Evolutionary conservation across 2,113 vertebrate species (phyloP).

Genomic region (Octodon degus): DNA sequence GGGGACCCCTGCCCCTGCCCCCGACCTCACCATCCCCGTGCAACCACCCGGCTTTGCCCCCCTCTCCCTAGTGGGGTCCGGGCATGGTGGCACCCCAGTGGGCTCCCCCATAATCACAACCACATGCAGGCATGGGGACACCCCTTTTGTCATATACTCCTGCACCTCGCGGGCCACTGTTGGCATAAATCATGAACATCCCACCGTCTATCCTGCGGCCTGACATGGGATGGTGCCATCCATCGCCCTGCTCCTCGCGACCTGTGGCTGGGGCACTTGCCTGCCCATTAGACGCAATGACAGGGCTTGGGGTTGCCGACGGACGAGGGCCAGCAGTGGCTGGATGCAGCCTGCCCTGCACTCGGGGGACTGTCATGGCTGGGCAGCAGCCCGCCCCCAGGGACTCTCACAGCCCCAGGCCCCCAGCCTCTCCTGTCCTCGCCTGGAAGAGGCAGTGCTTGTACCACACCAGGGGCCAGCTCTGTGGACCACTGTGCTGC

Average conservation of each 20-base stretch:
- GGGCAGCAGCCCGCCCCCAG: rapidly evolving
- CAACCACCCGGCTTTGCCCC: not conserved
- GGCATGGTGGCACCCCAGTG: too few relatives aligned
- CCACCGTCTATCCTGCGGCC: slow-evolving; percentile 92
- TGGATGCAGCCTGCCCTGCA: too few relatives aligned
- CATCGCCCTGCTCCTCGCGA: slow-evolving; percentile 90
- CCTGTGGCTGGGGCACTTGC: slow-evolving; percentile 89
- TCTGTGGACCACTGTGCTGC: not conserved
- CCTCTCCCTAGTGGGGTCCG: not conserved
- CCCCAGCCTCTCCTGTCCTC: not conserved
- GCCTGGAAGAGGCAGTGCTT: not conserved
- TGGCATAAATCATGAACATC: slow-evolving; percentile 98
- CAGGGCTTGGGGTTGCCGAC: slow-evolving; percentile 87
- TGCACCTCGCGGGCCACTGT: slow-evolving; percentile 96
- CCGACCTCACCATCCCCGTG: not conserved
- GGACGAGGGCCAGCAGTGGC: slow-evolving; percentile 56
- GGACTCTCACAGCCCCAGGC: too few relatives aligned
- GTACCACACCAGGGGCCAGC: too few relatives aligned
- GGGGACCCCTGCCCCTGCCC: not conserved
- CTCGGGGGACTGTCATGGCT: not conserved
- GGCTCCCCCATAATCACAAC: not conserved
- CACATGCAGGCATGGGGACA: not conserved
- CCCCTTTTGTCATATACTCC: slow-evolving; percentile 59
- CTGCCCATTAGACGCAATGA: slow-evolving; percentile 97
- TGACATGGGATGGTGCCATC: slow-evolving; percentile 90